Evolutionary conservation across 2,888 invertebrate genomes (phyloP), one percentile per base, ranked within the genome.

Genomic region (Ormyrus rosae): DNA sequence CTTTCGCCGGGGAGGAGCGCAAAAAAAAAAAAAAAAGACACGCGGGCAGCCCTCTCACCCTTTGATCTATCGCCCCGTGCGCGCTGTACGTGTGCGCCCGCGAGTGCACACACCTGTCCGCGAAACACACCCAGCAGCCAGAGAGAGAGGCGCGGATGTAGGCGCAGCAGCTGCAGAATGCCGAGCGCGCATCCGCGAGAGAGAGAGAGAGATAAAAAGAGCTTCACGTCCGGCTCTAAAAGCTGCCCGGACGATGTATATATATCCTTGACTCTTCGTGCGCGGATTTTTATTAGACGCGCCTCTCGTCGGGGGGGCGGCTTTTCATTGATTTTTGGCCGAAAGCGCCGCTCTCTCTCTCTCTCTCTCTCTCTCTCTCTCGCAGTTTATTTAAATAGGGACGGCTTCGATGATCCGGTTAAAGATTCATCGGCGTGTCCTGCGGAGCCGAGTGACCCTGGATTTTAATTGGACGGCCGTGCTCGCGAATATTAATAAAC

Each of bases 381-480:
- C 13, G 11, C 3, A 60, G 45, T 11, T 46, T 9, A 6, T 11
- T 45, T 5, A n/a, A 10, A 48, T 45, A n/a, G 46, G 0, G 11
- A 9, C 8, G 6, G 11, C 11, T 19, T 46, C 9, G 46, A 55
- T 34, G 46, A 70, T 50, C 61, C 11, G 63, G 58, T 65, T 48
- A 74, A 50, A 65, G 61, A 71, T 13, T 55, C 7, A 19, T 7
- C 19, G 45, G 5, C n/a, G 48, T 45, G 55, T 34, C 13, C 8
- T 11, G 13, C 67, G 69, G 69, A 73, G 73, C 74, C 79, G 67
- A 53, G 19, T 11, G 8, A n/a, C 2, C 56, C 11, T 7, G 13
- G 73, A 63, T 74, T 74, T 79, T 73, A 79, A 79, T 79, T 79
- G 68, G 73, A 74, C 68, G 69, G 46, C n/a, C 19, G 19, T 19